phyloP scores from a whole-genome alignment of 1,140 invertebrate genomes.

The Drosophila bocqueti region DNA sequence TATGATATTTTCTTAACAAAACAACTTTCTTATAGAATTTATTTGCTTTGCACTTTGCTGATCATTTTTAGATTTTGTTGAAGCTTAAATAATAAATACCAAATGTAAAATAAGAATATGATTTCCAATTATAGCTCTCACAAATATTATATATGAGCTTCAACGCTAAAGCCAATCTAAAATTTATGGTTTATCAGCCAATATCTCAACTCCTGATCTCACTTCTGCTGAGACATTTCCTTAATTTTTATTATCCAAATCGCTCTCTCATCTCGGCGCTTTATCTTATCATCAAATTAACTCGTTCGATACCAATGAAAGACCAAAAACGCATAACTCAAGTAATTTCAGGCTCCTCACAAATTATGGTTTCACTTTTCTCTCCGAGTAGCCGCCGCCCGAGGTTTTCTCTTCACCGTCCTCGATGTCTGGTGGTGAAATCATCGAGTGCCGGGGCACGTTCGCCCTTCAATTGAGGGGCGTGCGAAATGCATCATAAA shows the following conservation, averaged over 20 bases:
- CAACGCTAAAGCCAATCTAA: background rate
- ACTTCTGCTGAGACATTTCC: background rate
- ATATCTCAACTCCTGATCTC: conserved; percentile 5
- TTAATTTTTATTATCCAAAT: conserved; percentile 4
- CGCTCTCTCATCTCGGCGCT: conserved; percentile 1
- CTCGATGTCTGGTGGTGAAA: conserved; percentile 37
- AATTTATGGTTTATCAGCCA: background rate
- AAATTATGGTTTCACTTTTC: conserved; percentile 47
- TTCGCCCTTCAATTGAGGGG: conserved; percentile 57
- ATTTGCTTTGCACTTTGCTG: background rate
- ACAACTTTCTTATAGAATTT: background rate
- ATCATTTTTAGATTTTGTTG: fast-evolving
- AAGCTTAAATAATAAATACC: background rate
- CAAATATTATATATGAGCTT: background rate
- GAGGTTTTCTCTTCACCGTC: conserved; percentile 26
- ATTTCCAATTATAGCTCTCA: background rate
- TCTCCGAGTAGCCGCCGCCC: background rate
- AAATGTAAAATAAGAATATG: background rate
- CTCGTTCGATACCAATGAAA: conserved; percentile 2
- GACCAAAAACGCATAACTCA: background rate
- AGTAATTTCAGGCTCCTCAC: conserved; percentile 19
- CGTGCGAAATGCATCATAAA: conserved; percentile 61
- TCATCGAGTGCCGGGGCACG: conserved; percentile 47
- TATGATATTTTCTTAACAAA: background rate
- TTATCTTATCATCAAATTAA: conserved; percentile 37